Evolutionary conservation across 2,797 vertebrate genomes (phyloP).

Genomic region (Poeciliopsis infans): DNA sequence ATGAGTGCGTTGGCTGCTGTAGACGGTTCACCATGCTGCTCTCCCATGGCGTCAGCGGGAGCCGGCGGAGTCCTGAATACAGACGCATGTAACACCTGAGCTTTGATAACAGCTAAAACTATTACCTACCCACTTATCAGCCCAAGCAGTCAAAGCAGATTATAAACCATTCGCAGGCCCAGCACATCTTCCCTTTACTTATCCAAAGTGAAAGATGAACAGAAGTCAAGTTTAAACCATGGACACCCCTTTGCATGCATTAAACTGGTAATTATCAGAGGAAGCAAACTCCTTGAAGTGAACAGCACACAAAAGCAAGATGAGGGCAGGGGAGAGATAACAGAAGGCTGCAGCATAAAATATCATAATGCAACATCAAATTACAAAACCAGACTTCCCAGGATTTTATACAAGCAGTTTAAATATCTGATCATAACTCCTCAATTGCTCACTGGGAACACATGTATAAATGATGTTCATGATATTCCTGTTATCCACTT

Average conservation of each 20-base stretch:
- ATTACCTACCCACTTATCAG: slow-evolving; percentile 26
- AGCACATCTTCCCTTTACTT: background rate
- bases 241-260: slow-evolving; percentile 52
- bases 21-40: slow-evolving; percentile 93
- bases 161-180: background rate
- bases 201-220: background rate
- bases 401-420: slow-evolving; percentile 15
- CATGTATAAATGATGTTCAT: slow-evolving; percentile 1
- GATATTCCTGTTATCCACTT: slow-evolving; percentile 10
- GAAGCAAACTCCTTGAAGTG: slow-evolving; percentile 36
- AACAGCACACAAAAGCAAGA: slow-evolving; percentile 45
- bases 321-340: slow-evolving; percentile 27
- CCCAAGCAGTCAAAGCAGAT: slow-evolving; percentile 35
- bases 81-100: slow-evolving; percentile 32
- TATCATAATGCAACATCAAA: background rate
- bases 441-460: background rate
- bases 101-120: slow-evolving; percentile 34
- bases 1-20: slow-evolving; percentile 95
- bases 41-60: slow-evolving; percentile 93
- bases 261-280: slow-evolving; percentile 15
- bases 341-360: slow-evolving; percentile 11
- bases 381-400: background rate
- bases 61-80: slow-evolving; percentile 85
- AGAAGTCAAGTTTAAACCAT: slow-evolving; percentile 30
- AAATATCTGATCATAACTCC: slow-evolving; percentile 19